Percentiles rank a stretch among this genome's conserved stretches.
Conservation (phyloP, 2,888 invertebrate genomes). For the Euphydryas editha region DNA sequence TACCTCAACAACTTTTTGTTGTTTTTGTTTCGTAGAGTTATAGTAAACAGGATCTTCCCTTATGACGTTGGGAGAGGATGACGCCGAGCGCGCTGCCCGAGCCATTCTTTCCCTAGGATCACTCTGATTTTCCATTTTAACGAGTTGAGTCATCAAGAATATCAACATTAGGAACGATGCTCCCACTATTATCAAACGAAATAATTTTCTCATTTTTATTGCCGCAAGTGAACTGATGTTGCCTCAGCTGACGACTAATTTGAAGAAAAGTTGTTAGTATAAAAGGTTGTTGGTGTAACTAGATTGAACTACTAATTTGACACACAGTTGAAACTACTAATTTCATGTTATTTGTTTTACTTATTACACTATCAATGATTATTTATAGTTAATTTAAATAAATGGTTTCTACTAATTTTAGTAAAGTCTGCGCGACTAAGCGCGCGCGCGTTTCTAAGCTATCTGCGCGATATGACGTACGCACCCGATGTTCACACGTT, state of each 20-base stretch:
- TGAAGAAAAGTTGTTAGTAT: not conserved
- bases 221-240: not conserved
- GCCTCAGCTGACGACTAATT: not conserved
- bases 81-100: slow-evolving; percentile 34
- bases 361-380: not conserved
- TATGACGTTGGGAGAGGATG: not conserved
- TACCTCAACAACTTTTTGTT: slow-evolving; percentile 44
- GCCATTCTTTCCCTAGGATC: slow-evolving; percentile 29
- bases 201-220: slow-evolving; percentile 54
- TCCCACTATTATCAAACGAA: slow-evolving; percentile 52
- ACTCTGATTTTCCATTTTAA: slow-evolving; percentile 44
- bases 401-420: not conserved
- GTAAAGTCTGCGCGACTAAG: slow-evolving; percentile 18
- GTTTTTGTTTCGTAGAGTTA: slow-evolving; percentile 30
- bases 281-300: not conserved
- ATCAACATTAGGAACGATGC: slow-evolving; percentile 49
- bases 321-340: not conserved
- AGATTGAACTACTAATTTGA: no score
- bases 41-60: not conserved
- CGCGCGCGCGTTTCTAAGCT: slow-evolving; percentile 31
- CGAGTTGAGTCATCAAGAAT: slow-evolving; percentile 51
- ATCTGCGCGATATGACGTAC: slow-evolving; percentile 27
- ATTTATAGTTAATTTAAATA: not conserved
- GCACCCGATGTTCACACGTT: slow-evolving; percentile 29
- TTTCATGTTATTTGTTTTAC: not conserved